Evolutionary conservation across 2,888 invertebrate species (phyloP), one percentile per base, ranked within the genome.

Genomic region (Spilosoma lubricipeda): DNA sequence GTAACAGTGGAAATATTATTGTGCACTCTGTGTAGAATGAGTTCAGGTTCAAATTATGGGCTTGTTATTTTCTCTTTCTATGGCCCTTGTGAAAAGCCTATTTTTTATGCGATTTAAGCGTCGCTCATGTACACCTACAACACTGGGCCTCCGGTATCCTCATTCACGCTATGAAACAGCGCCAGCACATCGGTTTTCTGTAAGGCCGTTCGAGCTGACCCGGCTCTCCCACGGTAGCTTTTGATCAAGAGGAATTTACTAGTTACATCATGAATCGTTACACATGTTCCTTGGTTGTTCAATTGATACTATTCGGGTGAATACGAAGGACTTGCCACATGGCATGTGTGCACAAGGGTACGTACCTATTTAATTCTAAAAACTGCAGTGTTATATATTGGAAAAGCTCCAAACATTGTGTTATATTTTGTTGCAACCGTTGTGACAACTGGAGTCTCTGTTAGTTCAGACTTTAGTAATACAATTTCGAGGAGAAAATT

Each of bases 271-370:
- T 65, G 23, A 9, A 20, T 36, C 20, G 36, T 11, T 18, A n/a
- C 15, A 23, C 39, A 39, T 39, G 23, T 4, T 65, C 18, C n/a
- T 39, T 66, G 66, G 39, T 39, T 36, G 66, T 66, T 66, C 66
- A 39, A n/a, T 39, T 39, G 66, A 39, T 66, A 66, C 66, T 66
- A n/a, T n/a, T 13, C 23, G 23, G 39, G 39, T 66, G 66, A 66
- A 66, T 66, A 66, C n/a, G 36, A n/a, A n/a, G n/a, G n/a, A 66
- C 39, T 36, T 39, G n/a, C 66, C 39, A 36, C 39, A 5, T n/a
- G 39, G 23, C 36, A 65, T 65, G 23, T 66, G 36, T 66, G n/a
- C 11, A 66, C 66, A 23, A 39, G 66, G n/a, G n/a, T 23, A 66
- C 65, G 8, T 66, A 13, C 7, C 0, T 39, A 11, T 66, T 39